phyloP scores from a whole-genome alignment of 30 jellyfish, hydroid and myxozoan species.

The Cassiopea andromeda region DNA sequence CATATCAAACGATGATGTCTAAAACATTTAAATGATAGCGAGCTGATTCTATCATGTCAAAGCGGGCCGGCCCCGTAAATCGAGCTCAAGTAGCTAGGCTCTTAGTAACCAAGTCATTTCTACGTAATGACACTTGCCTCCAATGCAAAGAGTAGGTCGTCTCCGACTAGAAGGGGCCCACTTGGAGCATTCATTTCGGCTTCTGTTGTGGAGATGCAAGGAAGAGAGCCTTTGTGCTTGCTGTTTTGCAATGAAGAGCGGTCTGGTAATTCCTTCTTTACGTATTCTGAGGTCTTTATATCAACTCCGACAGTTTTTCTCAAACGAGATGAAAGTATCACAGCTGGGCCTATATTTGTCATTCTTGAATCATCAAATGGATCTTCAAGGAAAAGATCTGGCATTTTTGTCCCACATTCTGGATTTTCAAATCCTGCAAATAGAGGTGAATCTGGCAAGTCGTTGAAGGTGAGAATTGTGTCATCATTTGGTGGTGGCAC shows the following conservation, averaged over 20 bases:
- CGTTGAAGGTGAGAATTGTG: constrained; percentile 75
- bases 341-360: constrained; percentile 53
- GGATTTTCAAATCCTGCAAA: constrained; percentile 52
- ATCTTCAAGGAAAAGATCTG: constrained; percentile 73
- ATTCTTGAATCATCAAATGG: constrained; percentile 51
- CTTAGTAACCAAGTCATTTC: no score
- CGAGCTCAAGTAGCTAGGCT: no score
- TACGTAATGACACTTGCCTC: constrained; percentile 45
- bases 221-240: constrained; percentile 47
- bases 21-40: no score
- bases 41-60: no score
- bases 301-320: constrained; percentile 9
- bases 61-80: no score
- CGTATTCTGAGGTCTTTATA: not conserved
- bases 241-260: constrained; percentile 1
- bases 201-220: constrained; percentile 70
- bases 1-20: no score
- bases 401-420: constrained; percentile 36
- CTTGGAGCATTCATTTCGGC: constrained; percentile 86
- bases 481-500: constrained; percentile 94
- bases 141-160: constrained; percentile 69
- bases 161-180: constrained; percentile 72
- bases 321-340: constrained; percentile 43
- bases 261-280: not conserved
- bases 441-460: constrained; percentile 61